Conservation (phyloP, 2,888 invertebrate genomes). For the Copidosoma aretas region DNA sequence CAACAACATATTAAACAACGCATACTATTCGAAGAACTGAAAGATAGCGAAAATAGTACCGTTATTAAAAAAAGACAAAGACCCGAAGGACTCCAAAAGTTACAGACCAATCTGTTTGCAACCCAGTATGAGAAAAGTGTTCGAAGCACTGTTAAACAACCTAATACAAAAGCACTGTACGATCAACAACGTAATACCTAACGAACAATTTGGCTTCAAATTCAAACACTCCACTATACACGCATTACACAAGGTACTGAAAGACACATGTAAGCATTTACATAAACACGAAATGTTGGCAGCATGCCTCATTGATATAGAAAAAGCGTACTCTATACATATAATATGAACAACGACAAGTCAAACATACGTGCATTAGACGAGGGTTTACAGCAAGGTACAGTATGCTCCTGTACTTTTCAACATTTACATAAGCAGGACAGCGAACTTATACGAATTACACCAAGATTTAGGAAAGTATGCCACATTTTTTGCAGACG, state of each 20-base stretch:
- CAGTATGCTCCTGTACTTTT: conserved; percentile 31
- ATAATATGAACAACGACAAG: conserved; percentile 31
- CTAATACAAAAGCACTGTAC: conserved; percentile 16
- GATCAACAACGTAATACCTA: too few relatives aligned
- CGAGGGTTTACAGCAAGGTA: conserved; percentile 32
- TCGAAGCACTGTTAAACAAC: conserved; percentile 40
- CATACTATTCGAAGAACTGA: conserved; percentile 46
- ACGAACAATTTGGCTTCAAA: too few relatives aligned
- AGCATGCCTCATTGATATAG: conserved; percentile 35
- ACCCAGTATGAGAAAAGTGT: conserved; percentile 45
- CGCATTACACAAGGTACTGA: too few relatives aligned
- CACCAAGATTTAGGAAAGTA: not conserved
- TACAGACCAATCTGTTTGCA: conserved; percentile 45
- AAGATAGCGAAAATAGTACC: conserved; percentile 45
- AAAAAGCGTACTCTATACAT: conserved; percentile 9
- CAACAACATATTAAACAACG: conserved; percentile 44
- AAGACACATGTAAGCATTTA: too few relatives aligned
- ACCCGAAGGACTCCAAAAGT: conserved; percentile 22
- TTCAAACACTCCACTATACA: too few relatives aligned
- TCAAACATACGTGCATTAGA: conserved; percentile 11
- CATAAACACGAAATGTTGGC: too few relatives aligned
- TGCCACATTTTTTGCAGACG: conserved; percentile 37
- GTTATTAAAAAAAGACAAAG: conserved; percentile 35
- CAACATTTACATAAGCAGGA: conserved; percentile 38
- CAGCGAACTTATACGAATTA: conserved; percentile 27